Evolutionary conservation across 2,797 vertebrate genomes (phyloP), one percentile per base, ranked within the genome.

Genomic region (Onychomys torridus): DNA sequence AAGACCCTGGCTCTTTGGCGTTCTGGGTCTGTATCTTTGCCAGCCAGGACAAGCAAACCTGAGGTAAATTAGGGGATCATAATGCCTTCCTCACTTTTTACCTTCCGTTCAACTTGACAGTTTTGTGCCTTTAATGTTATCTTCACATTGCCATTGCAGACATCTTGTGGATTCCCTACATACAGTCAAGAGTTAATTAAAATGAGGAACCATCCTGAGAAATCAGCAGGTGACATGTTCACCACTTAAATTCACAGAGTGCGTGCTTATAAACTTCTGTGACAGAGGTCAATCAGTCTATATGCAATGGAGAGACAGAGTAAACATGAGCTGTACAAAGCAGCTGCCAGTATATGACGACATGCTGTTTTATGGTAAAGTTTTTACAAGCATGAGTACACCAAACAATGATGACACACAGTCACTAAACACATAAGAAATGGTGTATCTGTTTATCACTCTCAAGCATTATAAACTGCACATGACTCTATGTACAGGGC

Each of bases 31-130:
- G 1, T 61, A 37, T 81, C 21, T 65, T 34, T 25, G 16, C 52
- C 46, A 63, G 27, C 40, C 63, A 67, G 11, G 57, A 27, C 21
- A 95, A 94, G 73, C 19, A 52, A 71, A 71, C 7, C 19, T 89
- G 37, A 34, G 75, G 23, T 16, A 55, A 93, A 83, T 90, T 77
- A 52, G 59, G 3, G 55, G 57, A 87, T n/a, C 55, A 32, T 85
- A 55, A 96, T 12, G 17, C 25, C n/a, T 73, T 82, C 81, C 27
- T 94, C 34, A 77, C 81, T 97, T 86, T 92, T 49, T 77, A 67
- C 10, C 92, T 95, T 85, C 73, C 69, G 43, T 49, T 43, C 75
- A 96, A 76, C 77, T 83, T 79, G 19, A 63, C 40, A 71, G 11
- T 61, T 83, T 86, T 79, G 32, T 67, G 57, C 27, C 9, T 77